Evolutionary conservation across 2,113 vertebrate genomes (phyloP).

Genomic region (Epinephelus moara): DNA sequence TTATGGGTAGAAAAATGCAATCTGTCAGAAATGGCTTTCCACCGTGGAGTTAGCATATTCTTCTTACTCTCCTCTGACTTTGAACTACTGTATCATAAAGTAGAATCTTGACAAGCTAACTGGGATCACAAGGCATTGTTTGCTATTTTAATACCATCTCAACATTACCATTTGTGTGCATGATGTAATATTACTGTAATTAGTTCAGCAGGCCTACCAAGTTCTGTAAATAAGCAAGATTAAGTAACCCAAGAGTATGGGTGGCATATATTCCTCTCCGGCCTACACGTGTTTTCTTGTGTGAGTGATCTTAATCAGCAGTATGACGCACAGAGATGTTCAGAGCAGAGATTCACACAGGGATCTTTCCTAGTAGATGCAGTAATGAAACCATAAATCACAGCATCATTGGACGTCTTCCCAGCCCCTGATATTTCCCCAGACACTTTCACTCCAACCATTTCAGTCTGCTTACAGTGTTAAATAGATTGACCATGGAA

Average conservation of each 20-base stretch:
- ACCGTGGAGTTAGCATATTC: slow-evolving; percentile 41
- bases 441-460: slow-evolving; percentile 67
- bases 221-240: slow-evolving; percentile 19
- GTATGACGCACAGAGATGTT: slow-evolving; percentile 55
- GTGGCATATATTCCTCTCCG: slow-evolving; percentile 17
- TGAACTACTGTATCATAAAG: slow-evolving; percentile 36
- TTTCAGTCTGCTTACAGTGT: slow-evolving; percentile 70
- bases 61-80: slow-evolving; percentile 18
- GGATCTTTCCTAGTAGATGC: slow-evolving; percentile 52
- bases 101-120: slow-evolving; percentile 27
- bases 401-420: slow-evolving; percentile 76
- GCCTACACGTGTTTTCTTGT: slow-evolving; percentile 48
- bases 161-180: slow-evolving; percentile 18
- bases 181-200: background rate
- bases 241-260: slow-evolving; percentile 7
- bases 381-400: slow-evolving; percentile 83
- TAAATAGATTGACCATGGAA: slow-evolving; percentile 78
- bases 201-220: background rate
- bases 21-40: slow-evolving; percentile 53
- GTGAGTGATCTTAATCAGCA: slow-evolving; percentile 55
- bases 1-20: slow-evolving; percentile 69
- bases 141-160: slow-evolving; percentile 24
- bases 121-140: slow-evolving; percentile 14
- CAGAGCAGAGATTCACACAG: slow-evolving; percentile 58
- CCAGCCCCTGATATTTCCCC: slow-evolving; percentile 76